Percentiles rank a stretch among this genome's conserved stretches.
Conservation (phyloP, 2,888 invertebrate species). For the Brachyptera risi region DNA sequence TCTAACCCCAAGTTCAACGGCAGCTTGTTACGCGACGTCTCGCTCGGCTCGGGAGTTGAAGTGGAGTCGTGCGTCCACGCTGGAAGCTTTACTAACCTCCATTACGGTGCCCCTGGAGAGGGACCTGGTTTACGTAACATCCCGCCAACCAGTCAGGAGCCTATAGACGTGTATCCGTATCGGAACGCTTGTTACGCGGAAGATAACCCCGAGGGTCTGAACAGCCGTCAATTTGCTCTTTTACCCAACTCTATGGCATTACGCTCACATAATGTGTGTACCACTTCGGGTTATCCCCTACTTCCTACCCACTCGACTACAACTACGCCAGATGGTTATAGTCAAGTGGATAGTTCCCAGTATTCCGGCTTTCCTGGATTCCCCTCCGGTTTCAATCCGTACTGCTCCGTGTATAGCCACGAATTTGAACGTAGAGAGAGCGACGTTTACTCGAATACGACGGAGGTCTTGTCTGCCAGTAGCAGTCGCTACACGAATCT, state of each 20-base stretch:
- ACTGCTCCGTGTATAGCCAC: constrained; percentile 24
- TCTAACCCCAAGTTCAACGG: constrained; percentile 25
- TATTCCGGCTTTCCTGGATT: constrained; percentile 29
- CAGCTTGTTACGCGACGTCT: constrained; percentile 27
- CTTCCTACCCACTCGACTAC: constrained; percentile 10
- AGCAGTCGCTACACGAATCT: constrained; percentile 59
- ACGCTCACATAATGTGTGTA: constrained; percentile 23
- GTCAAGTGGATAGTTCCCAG: constrained; percentile 22
- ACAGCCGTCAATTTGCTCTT: constrained; percentile 16
- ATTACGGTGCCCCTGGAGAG: constrained; percentile 55
- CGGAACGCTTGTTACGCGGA: constrained; percentile 56
- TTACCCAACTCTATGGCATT: not conserved
- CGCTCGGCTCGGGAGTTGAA: constrained; percentile 50
- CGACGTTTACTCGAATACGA: too few species aligned
- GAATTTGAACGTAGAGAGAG: constrained; percentile 16
- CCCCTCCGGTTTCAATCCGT: constrained; percentile 23
- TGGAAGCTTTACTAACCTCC: constrained; percentile 64
- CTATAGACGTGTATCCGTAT: constrained; percentile 57
- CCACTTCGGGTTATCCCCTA: constrained; percentile 22
- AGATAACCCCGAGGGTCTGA: constrained; percentile 47
- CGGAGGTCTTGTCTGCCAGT: too few species aligned
- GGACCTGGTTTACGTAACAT: constrained; percentile 39
- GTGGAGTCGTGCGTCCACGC: constrained; percentile 61
- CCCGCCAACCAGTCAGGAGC: constrained; percentile 52
- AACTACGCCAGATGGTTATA: constrained; percentile 15